These are phyloP conservation scores for Scolopax mira DNA, from an alignment of 2,113 vertebrate species.

Conservation along the genomic window DNA sequence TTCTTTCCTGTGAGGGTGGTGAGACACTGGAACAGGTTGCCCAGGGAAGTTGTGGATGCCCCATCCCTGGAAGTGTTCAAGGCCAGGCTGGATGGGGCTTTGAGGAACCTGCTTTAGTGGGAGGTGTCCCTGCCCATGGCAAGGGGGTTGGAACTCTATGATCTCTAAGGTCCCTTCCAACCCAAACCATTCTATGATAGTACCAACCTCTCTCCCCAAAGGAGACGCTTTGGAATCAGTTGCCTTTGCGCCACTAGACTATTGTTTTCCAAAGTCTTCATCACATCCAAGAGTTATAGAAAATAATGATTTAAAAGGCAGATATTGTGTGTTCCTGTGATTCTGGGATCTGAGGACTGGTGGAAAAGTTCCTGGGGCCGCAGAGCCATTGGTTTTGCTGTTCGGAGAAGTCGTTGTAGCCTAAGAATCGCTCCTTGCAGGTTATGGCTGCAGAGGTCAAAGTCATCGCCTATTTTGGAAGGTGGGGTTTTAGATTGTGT, in stretches of 20 bases:
- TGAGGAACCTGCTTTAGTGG: too few relatives aligned
- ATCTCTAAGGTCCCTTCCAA: too few relatives aligned
- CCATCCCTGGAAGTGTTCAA: too few relatives aligned
- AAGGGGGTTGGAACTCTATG: too few relatives aligned
- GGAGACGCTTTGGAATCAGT: neutral
- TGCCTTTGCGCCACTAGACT: rapidly evolving
- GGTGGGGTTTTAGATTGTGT: slow-evolving; percentile 28
- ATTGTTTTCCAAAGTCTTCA: neutral
- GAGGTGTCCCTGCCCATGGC: too few relatives aligned
- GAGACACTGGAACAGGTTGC: too few relatives aligned
- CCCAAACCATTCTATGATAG: neutral
- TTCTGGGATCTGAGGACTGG: neutral
- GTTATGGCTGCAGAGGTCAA: slow-evolving; percentile 20
- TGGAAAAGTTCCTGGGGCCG: rapidly evolving
- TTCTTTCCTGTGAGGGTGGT: too few relatives aligned
- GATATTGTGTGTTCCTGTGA: rapidly evolving
- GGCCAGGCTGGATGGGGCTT: too few relatives aligned
- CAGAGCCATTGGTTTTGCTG: rapidly evolving
- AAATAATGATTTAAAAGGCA: neutral
- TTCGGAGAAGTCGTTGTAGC: rapidly evolving
- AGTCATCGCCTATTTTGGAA: slow-evolving; percentile 46
- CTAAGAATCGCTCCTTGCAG: neutral
- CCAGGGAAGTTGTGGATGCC: too few relatives aligned
- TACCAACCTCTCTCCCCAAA: neutral
- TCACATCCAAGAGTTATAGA: neutral